A percentile compares a stretch with the other conserved stretches of the same genome.
phyloP scores from a whole-genome alignment of 2,113 vertebrate genomes.

The Ranitomeya imitator region DNA sequence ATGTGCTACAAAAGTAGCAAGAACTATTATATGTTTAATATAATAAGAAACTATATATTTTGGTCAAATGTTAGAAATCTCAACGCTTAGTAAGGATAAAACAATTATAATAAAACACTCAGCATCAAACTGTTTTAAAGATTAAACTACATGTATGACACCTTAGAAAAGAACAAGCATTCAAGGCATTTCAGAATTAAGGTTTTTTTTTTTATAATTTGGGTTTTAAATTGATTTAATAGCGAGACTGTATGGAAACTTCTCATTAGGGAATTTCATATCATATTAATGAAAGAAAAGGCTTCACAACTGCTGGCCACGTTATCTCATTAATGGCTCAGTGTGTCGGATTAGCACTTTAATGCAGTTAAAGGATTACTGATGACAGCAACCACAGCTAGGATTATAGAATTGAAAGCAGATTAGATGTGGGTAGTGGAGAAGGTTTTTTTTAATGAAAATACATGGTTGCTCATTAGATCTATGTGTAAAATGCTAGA shows the following conservation, averaged over 20 bases:
- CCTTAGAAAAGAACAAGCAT: not conserved
- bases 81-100: not conserved
- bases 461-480: constrained; percentile 48
- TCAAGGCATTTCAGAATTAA: not conserved
- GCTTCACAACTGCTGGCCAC: constrained; percentile 57
- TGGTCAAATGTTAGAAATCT: not conserved
- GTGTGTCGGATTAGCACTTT: not conserved
- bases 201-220: not conserved
- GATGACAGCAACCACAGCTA: not conserved
- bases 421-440: constrained; percentile 37
- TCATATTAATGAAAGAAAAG: constrained; percentile 59
- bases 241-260: constrained; percentile 25
- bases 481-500: constrained; percentile 44
- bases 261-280: constrained; percentile 33
- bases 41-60: not conserved
- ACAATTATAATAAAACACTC: not conserved
- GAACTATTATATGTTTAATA: not conserved
- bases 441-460: constrained; percentile 26
- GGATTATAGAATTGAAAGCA: constrained; percentile 49
- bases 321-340: constrained; percentile 42
- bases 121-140: not conserved
- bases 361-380: constrained; percentile 35
- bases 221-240: constrained; percentile 32
- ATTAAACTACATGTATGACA: not conserved
- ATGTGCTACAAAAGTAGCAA: not conserved